Evolutionary conservation across 2,113 vertebrate genomes (phyloP).

Genomic region (Porphyrio hochstetteri): DNA sequence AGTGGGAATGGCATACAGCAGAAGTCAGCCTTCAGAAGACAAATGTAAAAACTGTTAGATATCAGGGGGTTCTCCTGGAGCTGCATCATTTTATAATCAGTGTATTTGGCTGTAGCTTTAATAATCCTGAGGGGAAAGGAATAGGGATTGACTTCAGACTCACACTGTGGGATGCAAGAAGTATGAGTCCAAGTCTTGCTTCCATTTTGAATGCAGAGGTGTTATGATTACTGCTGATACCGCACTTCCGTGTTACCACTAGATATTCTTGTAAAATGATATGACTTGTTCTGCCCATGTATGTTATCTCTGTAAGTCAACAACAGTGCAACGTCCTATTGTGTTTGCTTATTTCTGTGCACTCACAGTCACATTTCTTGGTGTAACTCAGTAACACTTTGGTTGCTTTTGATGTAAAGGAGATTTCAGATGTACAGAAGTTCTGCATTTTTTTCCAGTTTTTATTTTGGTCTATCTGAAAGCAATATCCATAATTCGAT

Average conservation of each 20-base stretch:
- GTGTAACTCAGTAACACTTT: neutral
- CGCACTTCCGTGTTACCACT: neutral
- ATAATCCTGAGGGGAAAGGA: neutral
- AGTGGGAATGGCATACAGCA: neutral
- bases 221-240: neutral
- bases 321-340: neutral
- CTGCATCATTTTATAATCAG: neutral
- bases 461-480: neutral
- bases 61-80: neutral
- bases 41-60: neutral
- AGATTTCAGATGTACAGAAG: neutral
- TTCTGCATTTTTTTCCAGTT: neutral
- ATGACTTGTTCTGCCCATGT: neutral
- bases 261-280: neutral
- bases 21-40: neutral
- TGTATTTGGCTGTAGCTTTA: neutral
- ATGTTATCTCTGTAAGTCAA: neutral
- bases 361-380: fast-evolving
- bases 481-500: neutral
- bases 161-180: neutral
- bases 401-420: neutral
- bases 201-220: neutral
- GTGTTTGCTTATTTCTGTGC: neutral
- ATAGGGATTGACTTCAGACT: neutral
- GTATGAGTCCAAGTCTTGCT: neutral